phyloP scores from a whole-genome alignment of 1,140 invertebrate genomes.

The Neuroterus valhalla region DNA sequence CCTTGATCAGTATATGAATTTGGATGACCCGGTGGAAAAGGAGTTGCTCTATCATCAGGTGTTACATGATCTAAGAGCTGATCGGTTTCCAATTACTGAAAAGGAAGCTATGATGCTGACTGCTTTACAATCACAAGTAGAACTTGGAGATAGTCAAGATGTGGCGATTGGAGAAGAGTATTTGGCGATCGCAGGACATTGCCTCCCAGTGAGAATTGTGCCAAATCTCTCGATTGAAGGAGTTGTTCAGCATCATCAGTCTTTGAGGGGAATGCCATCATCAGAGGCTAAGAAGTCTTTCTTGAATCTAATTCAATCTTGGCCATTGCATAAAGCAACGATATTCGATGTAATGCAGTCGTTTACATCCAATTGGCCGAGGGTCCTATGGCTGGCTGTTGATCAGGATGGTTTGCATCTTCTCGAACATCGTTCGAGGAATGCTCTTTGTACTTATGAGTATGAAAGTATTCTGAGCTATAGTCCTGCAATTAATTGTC shows the following conservation, averaged over 20 bases:
- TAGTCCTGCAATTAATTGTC: constrained; percentile 89
- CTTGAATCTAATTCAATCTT: constrained; percentile 94
- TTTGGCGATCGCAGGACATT: constrained; percentile 84
- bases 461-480: constrained; percentile 91
- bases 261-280: constrained; percentile 87
- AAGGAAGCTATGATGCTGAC: constrained; percentile 97
- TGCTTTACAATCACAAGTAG: constrained; percentile 94
- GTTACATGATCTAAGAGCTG: constrained; percentile 90
- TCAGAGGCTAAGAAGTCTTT: constrained; percentile 93
- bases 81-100: constrained; percentile 92
- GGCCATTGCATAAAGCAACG: constrained; percentile 93
- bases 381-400: constrained; percentile 92
- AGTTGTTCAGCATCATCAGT: constrained; percentile 91
- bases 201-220: constrained; percentile 87
- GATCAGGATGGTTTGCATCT: constrained; percentile 95
- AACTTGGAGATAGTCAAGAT: constrained; percentile 88
- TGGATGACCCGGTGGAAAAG: constrained; percentile 93
- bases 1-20: constrained; percentile 88
- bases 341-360: constrained; percentile 98
- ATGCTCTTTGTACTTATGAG: constrained; percentile 92
- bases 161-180: constrained; percentile 79
- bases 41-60: constrained; percentile 97
- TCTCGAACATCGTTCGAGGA: constrained; percentile 89
- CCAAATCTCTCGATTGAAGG: constrained; percentile 84
- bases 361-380: constrained; percentile 96